Conservation (phyloP, 2,888 invertebrate genomes). For the Heliconius sara region DNA sequence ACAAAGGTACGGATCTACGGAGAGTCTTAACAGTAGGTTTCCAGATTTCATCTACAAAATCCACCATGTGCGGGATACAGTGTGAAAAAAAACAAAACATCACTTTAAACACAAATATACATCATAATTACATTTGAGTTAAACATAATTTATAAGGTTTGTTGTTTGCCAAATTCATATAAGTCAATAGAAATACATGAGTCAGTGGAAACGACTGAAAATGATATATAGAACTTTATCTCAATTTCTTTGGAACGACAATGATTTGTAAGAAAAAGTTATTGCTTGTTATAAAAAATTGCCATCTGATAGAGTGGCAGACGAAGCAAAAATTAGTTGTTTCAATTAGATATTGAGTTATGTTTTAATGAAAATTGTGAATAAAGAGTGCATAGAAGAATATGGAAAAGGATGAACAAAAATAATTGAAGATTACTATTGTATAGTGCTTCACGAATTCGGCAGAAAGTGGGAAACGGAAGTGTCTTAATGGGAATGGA, state of each 20-base stretch:
- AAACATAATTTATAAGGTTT: neutral
- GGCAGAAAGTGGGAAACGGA: no score
- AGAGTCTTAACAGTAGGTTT: no score
- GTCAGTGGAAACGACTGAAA: neutral
- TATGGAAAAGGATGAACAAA: no score
- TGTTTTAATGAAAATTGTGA: neutral
- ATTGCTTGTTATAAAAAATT: neutral
- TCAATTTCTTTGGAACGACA: conserved; percentile 16
- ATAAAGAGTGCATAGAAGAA: no score
- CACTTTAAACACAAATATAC: neutral
- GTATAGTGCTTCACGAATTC: no score
- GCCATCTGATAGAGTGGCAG: neutral
- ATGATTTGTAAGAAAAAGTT: neutral
- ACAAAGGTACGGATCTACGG: no score
- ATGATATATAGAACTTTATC: conserved; percentile 10
- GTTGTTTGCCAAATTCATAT: conserved; percentile 21
- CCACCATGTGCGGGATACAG: no score
- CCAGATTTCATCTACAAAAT: no score
- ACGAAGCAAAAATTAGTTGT: no score
- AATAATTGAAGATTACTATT: no score
- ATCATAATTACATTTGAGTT: neutral
- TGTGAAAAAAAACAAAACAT: no score
- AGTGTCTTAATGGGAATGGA: no score
- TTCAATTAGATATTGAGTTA: neutral
- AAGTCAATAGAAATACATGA: conserved; percentile 13